phyloP scores from a whole-genome alignment of 1,140 invertebrate genomes.

The Asobara japonica region DNA sequence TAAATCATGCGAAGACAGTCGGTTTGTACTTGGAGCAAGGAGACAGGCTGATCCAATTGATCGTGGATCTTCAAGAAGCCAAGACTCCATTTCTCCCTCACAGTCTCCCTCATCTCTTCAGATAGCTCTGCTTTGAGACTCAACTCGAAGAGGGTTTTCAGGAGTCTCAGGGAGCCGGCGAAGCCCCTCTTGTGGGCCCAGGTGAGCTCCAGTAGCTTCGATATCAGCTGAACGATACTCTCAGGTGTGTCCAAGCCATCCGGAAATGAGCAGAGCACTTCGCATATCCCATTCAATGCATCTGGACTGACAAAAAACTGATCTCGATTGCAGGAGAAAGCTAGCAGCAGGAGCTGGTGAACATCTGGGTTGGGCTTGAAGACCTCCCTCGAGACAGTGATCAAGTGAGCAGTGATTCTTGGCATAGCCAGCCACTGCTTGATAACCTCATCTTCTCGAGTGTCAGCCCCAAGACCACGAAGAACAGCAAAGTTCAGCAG shows the following conservation, averaged over 20 bases:
- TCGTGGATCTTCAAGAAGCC: constrained; percentile 35
- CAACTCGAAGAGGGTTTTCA: constrained; percentile 51
- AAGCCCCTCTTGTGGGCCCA: constrained; percentile 43
- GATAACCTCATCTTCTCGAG: constrained; percentile 63
- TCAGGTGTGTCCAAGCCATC: constrained; percentile 29
- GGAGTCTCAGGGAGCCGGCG: constrained; percentile 43
- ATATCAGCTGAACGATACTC: constrained; percentile 43
- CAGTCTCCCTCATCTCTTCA: constrained; percentile 20
- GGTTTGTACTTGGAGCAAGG: constrained; percentile 23
- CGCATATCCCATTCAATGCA: constrained; percentile 65
- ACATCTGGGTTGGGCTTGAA: constrained; percentile 29
- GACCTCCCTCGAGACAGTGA: constrained; percentile 40
- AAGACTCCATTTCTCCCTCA: constrained; percentile 39
- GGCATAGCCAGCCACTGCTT: constrained; percentile 63
- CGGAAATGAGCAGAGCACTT: constrained; percentile 49
- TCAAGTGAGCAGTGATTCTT: constrained; percentile 36
- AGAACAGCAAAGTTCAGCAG: constrained; percentile 46
- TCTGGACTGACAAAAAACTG: constrained; percentile 66
- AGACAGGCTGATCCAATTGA: constrained; percentile 19
- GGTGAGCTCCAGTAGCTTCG: constrained; percentile 43
- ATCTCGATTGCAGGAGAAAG: constrained; percentile 49
- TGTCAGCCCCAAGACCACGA: constrained; percentile 54
- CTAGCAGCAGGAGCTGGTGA: constrained; percentile 46
- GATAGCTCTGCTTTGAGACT: constrained; percentile 34
- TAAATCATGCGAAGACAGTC: constrained; percentile 35